These are phyloP conservation scores for Phyto melanocephala DNA, from an alignment of 2,888 invertebrate genomes.

Conservation along the genomic window DNA sequence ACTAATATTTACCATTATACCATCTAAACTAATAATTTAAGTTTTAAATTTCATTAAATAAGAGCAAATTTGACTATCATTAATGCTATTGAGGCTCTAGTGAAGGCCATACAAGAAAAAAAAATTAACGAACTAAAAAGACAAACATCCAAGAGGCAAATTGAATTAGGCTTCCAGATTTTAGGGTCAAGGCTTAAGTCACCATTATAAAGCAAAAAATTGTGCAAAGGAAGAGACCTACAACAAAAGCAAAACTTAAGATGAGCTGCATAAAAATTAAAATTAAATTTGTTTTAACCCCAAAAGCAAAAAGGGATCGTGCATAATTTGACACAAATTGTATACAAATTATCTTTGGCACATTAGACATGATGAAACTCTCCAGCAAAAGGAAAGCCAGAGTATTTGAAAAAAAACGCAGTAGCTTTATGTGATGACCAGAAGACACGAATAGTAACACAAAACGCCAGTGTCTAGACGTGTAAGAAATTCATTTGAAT, in stretches of 20 bases:
- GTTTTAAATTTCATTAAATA: slow-evolving; percentile 7
- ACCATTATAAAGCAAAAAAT: background rate
- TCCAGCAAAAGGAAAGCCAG: background rate
- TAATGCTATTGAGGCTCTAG: slow-evolving; percentile 55
- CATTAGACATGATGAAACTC: slow-evolving; percentile 44
- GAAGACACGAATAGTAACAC: background rate
- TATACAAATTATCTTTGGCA: slow-evolving; percentile 53
- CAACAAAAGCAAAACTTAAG: slow-evolving; percentile 15
- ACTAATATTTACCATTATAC: background rate
- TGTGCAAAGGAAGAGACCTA: background rate
- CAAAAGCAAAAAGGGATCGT: slow-evolving; percentile 66
- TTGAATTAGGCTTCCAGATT: slow-evolving; percentile 16
- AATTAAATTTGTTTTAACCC: slow-evolving; percentile 27
- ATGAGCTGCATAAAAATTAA: slow-evolving; percentile 20
- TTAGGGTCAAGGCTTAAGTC: slow-evolving; percentile 47
- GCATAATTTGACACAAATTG: slow-evolving; percentile 66
- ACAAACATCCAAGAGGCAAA: slow-evolving; percentile 27
- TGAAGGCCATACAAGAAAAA: slow-evolving; percentile 38
- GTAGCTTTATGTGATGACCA: slow-evolving; percentile 46
- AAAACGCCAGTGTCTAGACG: slow-evolving; percentile 63
- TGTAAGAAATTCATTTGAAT: slow-evolving; percentile 59
- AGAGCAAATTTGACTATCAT: slow-evolving; percentile 59
- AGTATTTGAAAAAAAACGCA: slow-evolving; percentile 8
- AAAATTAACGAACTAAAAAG: background rate
- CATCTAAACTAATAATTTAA: background rate